Percentiles rank a stretch among this genome's conserved stretches.
These are phyloP conservation scores for Molanna angustata DNA, from an alignment of 2,888 invertebrate genomes.

Conservation along the genomic window DNA sequence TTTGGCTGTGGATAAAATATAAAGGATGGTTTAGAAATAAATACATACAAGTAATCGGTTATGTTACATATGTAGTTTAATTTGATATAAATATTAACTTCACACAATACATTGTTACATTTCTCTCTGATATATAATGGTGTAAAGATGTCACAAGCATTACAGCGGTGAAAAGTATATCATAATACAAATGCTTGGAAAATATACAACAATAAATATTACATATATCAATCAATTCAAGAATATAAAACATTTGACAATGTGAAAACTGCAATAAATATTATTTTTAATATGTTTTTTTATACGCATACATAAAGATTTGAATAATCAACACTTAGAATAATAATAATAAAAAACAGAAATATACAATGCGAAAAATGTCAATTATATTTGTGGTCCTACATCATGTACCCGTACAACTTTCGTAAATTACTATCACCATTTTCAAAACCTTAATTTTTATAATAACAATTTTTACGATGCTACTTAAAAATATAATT, in stretches of 20 bases:
- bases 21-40: too few relatives aligned
- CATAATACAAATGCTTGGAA: too few relatives aligned
- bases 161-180: not conserved
- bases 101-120: not conserved
- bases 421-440: constrained; percentile 3
- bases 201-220: too few relatives aligned
- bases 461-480: not conserved
- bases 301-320: constrained; percentile 6
- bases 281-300: not conserved
- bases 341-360: not conserved
- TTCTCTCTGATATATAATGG: not conserved
- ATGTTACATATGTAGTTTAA: too few relatives aligned
- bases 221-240: too few relatives aligned
- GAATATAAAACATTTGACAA: too few relatives aligned
- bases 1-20: too few relatives aligned
- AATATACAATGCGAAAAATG: not conserved
- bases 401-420: constrained; percentile 11
- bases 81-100: not conserved
- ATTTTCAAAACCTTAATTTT: too few relatives aligned
- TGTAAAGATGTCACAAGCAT: not conserved
- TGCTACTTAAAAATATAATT: not conserved
- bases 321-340: constrained; percentile 5
- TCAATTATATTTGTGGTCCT: constrained; percentile 14
- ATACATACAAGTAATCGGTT: too few relatives aligned
- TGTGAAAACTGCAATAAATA: not conserved